Evolutionary conservation across 2,113 vertebrate species (phyloP).

Genomic region (Prunella fulvescens): DNA sequence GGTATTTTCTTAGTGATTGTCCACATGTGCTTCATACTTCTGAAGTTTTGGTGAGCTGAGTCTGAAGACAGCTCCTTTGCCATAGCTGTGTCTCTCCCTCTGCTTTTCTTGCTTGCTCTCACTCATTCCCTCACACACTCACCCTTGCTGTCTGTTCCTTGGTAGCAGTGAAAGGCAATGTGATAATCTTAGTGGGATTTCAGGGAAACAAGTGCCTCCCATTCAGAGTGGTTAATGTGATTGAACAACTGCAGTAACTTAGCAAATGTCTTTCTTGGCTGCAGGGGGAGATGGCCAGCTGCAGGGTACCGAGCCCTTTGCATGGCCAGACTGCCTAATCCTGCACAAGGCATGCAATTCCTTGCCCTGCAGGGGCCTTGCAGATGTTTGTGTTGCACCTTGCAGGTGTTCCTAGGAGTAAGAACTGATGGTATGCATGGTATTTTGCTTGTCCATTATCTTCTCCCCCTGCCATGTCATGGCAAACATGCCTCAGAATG

Average conservation of each 20-base stretch:
- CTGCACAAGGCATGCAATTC: accelerated
- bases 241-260: background rate
- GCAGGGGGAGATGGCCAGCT: background rate
- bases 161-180: background rate
- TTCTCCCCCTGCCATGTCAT: background rate
- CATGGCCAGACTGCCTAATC: background rate
- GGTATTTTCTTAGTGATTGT: background rate
- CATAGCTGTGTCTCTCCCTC: background rate
- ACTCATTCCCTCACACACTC: background rate
- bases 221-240: background rate
- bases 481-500: background rate
- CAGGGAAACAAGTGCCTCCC: background rate
- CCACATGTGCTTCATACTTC: accelerated
- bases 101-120: background rate
- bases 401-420: background rate
- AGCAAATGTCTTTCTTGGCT: background rate
- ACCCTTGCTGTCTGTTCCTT: background rate
- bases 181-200: constrained; percentile 5
- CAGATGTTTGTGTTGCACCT: background rate
- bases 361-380: background rate
- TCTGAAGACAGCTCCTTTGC: background rate
- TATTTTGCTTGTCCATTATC: background rate
- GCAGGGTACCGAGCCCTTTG: background rate
- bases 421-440: background rate
- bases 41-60: background rate